These are phyloP conservation scores for Cettia cetti DNA, from an alignment of 2,113 vertebrate genomes.

Conservation along the genomic window DNA sequence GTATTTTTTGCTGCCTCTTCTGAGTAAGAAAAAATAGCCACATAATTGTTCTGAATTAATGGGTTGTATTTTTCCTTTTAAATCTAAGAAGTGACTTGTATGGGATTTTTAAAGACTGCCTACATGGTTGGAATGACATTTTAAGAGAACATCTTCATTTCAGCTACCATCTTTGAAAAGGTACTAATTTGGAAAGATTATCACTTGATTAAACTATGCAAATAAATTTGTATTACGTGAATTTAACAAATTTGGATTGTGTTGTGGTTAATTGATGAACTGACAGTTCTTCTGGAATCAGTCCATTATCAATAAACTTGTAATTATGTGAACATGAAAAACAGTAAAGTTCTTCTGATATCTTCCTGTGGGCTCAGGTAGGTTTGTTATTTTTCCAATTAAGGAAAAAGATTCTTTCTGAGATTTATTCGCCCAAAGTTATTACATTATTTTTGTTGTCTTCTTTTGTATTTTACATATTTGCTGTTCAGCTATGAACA, in stretches of 20 bases:
- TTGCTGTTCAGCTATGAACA: not conserved
- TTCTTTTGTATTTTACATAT: not conserved
- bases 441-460: not conserved
- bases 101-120: not conserved
- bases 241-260: not conserved
- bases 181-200: not conserved
- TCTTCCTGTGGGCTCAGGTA: not conserved
- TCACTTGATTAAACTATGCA: fast-evolving
- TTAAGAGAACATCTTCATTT: not conserved
- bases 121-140: not conserved
- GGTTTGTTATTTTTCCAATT: not conserved
- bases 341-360: not conserved
- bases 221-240: not conserved
- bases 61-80: not conserved
- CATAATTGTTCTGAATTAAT: not conserved
- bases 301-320: not conserved
- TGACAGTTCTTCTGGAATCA: not conserved
- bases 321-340: not conserved
- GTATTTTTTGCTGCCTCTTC: not conserved
- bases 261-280: not conserved
- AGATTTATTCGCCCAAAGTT: not conserved
- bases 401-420: not conserved
- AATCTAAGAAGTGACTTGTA: not conserved
- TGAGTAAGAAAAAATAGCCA: not conserved
- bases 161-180: not conserved